A percentile compares a stretch with the other conserved stretches of the same genome.
Conservation (phyloP, 2,888 invertebrate species). For the Seladonia tumulorum region DNA sequence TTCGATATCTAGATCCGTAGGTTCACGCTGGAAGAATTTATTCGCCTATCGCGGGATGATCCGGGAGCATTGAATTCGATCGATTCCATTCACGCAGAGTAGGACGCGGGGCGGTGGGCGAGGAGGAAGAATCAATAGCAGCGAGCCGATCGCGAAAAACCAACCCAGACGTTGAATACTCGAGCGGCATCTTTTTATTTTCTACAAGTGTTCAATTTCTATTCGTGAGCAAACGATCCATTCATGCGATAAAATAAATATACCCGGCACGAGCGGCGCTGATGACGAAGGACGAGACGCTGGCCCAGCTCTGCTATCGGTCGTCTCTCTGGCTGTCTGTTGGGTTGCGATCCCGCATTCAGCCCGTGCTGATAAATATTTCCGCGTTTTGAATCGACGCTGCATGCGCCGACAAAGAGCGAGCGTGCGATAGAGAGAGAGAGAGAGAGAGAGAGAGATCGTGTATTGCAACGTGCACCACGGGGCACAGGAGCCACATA, state of each 20-base stretch:
- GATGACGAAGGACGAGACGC: constrained; percentile 49
- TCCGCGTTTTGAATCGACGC: constrained; percentile 53
- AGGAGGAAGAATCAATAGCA: neutral
- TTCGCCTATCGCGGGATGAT: neutral
- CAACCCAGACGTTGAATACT: constrained; percentile 7
- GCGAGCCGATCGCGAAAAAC: neutral
- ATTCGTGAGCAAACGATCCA: constrained; percentile 60
- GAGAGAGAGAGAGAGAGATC: constrained; percentile 10
- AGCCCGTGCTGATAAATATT: constrained; percentile 53
- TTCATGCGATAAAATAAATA: constrained; percentile 61
- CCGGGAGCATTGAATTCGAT: constrained; percentile 4
- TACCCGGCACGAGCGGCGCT: constrained; percentile 37
- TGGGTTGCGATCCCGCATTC: constrained; percentile 30
- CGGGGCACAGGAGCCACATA: constrained; percentile 20
- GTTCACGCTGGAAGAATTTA: neutral
- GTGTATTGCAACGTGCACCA: constrained; percentile 25
- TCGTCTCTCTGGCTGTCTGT: constrained; percentile 36
- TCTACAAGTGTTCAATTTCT: constrained; percentile 48
- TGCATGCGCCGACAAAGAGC: neutral
- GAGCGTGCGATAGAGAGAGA: neutral
- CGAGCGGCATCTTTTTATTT: constrained; percentile 36
- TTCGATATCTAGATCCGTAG: neutral
- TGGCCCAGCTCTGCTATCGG: constrained; percentile 46
- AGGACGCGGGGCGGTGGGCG: neutral
- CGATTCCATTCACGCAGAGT: constrained; percentile 2